phyloP scores from a whole-genome alignment of 2,888 invertebrate species.

The Parnassius glacialis region DNA sequence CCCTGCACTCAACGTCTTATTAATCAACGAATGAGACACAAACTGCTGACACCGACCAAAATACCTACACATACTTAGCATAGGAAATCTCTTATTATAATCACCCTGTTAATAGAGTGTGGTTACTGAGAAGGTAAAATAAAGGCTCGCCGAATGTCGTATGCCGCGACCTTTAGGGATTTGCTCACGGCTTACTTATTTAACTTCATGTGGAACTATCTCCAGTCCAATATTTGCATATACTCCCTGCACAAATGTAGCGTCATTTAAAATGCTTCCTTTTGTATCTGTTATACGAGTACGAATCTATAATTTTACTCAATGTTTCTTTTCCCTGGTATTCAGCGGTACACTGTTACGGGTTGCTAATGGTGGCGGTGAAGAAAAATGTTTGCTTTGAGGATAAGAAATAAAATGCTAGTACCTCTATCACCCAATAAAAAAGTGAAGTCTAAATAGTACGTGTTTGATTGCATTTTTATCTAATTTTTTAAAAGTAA shows the following conservation, averaged over 20 bases:
- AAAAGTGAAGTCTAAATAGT: no score
- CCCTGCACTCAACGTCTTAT: no score
- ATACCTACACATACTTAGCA: no score
- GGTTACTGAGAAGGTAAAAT: slow-evolving; percentile 63
- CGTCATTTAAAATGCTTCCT: slow-evolving; percentile 30
- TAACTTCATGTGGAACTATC: slow-evolving; percentile 71
- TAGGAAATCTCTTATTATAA: background rate
- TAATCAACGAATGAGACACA: no score
- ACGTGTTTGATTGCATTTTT: no score
- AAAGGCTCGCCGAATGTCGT: slow-evolving; percentile 72
- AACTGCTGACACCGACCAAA: no score
- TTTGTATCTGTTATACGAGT: slow-evolving; percentile 16
- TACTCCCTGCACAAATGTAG: slow-evolving; percentile 34
- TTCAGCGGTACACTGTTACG: no score
- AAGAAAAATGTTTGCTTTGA: no score
- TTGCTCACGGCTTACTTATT: slow-evolving; percentile 63
- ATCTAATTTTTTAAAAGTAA: no score
- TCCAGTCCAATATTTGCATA: slow-evolving; percentile 69
- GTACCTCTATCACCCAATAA: no score
- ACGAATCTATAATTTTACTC: slow-evolving; percentile 19
- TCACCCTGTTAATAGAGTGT: slow-evolving; percentile 49
- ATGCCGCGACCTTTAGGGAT: slow-evolving; percentile 73
- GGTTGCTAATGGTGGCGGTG: no score
- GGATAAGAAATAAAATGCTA: no score
- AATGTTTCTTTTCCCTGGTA: background rate